Base-by-base conservation (phyloP, 2,113 vertebrate genomes). In the Bos taurus region DNA sequence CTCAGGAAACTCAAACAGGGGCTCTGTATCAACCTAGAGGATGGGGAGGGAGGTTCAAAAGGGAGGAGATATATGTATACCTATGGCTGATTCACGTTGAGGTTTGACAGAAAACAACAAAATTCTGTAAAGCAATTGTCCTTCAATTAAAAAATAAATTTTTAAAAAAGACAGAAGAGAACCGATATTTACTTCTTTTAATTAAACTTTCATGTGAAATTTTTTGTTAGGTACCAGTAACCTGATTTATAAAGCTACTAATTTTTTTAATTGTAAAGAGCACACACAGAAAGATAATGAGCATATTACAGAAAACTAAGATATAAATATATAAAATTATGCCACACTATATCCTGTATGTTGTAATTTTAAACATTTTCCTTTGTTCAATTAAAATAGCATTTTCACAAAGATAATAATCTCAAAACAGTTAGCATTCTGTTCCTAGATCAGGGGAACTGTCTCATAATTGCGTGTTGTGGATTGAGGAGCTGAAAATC, bases 291-390 rank as follows among this genome's bases (percentile, higher is more conserved):
- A 88, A 33, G 48, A 64, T n/a, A 92, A 81, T 81, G 10, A 91
- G 30, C 26, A 48, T 60, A 50, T 36, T 50, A 57, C 56, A 83
- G 4, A 83, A 93, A 95, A 78, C 2, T 48, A 80, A 96, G n/a
- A 57, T 23, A 7, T 52, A 90, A 90, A 95, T 56, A n/a, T n/a
- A 74, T 54, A 78, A 80, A 87, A 98, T n/a, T n/a, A 54, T 85
- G 13, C 6, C 57, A 64, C 43, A 26, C 28, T 71, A 46, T 16
- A 14, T 36, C 7, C 56, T 92, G 30, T 56, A 54, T 82, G 83
- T 96, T 80, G 5, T 77, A 6, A 95, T 97, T 96, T 91, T 89
- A 67, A 78, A 57, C 19, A 28, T 33, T 74, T 89, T 86, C 43
- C n/a, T 94, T 62, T 71, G 21, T 89, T 78, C 36, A 95, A 60